Evolutionary conservation across 1,140 invertebrate species (phyloP).

Genomic region (Fopius arisanus): DNA sequence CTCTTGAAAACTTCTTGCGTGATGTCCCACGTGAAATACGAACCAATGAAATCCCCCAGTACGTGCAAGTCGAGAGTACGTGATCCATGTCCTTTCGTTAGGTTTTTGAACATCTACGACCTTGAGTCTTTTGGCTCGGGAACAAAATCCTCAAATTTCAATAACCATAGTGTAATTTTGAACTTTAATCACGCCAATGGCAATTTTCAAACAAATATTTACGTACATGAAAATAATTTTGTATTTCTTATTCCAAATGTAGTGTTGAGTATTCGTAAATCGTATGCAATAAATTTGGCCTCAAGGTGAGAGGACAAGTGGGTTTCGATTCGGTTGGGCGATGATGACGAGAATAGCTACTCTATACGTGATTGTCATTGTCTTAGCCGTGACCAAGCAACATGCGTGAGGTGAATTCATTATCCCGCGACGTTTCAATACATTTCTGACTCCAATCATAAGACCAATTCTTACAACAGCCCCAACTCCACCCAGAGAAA

Average conservation of each 20-base stretch:
- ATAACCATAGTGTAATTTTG: not conserved
- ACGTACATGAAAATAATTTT: not conserved
- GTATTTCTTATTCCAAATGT: not conserved
- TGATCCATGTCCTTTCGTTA: slow-evolving; percentile 32
- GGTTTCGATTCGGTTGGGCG: slow-evolving; percentile 29
- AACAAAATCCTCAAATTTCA: slow-evolving; percentile 13
- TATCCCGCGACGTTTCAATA: slow-evolving; percentile 2
- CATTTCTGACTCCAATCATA: not conserved
- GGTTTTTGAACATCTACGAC: slow-evolving; percentile 34
- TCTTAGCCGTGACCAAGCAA: slow-evolving; percentile 30
- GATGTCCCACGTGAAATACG: slow-evolving; percentile 22
- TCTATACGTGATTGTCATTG: slow-evolving; percentile 35
- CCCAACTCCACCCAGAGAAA: no score
- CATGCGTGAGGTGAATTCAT: slow-evolving; percentile 35
- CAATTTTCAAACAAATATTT: not conserved
- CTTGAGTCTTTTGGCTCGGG: slow-evolving; percentile 28
- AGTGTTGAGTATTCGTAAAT: slow-evolving; percentile 18
- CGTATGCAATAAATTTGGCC: slow-evolving; percentile 29
- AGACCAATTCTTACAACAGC: not conserved
- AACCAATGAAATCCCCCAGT: slow-evolving; percentile 28
- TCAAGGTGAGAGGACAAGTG: slow-evolving; percentile 32
- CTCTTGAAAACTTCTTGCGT: not conserved
- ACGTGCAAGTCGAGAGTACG: slow-evolving; percentile 35
- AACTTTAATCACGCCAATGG: not conserved
- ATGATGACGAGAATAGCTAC: slow-evolving; percentile 36